Base-by-base conservation (phyloP, 2,888 invertebrate species). In the Linyphia triangularis region DNA sequence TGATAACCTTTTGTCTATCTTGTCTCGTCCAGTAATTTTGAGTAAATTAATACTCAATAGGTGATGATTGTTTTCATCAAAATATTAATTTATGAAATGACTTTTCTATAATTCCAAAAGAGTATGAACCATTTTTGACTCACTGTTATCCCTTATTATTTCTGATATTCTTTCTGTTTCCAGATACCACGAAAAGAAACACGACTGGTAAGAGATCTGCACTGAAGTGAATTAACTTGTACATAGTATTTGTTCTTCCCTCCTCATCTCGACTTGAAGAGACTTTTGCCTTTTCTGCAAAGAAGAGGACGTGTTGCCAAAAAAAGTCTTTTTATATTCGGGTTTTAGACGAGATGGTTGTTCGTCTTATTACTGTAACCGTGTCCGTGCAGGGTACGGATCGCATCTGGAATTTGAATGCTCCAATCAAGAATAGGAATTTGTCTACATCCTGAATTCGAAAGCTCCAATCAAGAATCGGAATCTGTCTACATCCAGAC, bases 141-240 rank as follows among this genome's bases (percentile, higher is more conserved):
- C 10, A 1, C n/a, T 75, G n/a, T 16, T 5, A 63, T 26, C 16
- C 7, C 6, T 77, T 77, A 26, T 30, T 61, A 63, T 63, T 16
- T 77, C 0, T 10, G n/a, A 28, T n/a, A 16, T 77, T 77, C 16
- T n/a, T 5, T 63, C 7, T 79, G 16, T 67, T 30, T 72, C 5
- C 16, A 72, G 72, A n/a, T 82, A 82, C 63, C 61, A 82, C 22
- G 82, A 82, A 73, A 82, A 82, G 82, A 72, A 72, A 22, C 82
- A 82, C 16, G 72, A 37, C 16, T 82, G 82, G 82, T 82, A 30
- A 82, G 37, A 30, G 1, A 1, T 13, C 19, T 10, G 3, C 6
- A 37, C 26, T n/a, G 9, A 13, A 7, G 16, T 51, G 51, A 16
- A 30, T n/a, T 13, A 51, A 51, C 28, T 67, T 9, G 13, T 43